Conservation (phyloP, 2,113 vertebrate genomes). For the Clarias batrachus region DNA sequence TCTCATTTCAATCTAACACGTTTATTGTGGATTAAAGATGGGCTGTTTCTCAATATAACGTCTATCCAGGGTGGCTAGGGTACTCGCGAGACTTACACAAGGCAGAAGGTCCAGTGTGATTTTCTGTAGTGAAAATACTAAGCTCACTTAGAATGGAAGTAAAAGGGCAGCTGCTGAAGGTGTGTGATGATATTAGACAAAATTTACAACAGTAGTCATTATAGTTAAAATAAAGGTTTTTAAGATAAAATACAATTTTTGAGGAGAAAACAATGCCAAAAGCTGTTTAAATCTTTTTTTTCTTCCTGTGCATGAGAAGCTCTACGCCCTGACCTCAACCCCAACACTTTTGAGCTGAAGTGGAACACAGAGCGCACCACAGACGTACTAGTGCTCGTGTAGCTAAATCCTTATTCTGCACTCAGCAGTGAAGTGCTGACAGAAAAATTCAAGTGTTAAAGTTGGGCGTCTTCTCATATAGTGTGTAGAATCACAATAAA, state of each 20-base stretch:
- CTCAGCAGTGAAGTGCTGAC: too few species aligned
- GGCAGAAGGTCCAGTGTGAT: not conserved
- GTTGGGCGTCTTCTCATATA: not conserved
- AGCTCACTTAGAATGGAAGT: not conserved
- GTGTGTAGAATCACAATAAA: not conserved
- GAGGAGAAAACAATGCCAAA: not conserved
- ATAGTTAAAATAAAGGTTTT: not conserved
- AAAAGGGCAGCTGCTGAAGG: not conserved
- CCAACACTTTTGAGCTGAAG: not conserved
- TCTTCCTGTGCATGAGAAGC: not conserved
- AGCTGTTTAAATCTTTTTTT: not conserved
- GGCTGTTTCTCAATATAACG: not conserved
- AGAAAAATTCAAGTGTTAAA: too few species aligned
- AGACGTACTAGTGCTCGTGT: not conserved
- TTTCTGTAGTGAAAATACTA: not conserved
- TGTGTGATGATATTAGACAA: not conserved
- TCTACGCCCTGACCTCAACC: not conserved
- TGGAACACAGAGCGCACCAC: not conserved
- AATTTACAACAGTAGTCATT: not conserved
- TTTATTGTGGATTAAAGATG: not conserved
- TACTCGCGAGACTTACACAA: not conserved
- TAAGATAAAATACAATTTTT: not conserved
- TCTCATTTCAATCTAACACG: not conserved
- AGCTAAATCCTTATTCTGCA: not conserved
- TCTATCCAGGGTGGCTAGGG: not conserved